Percentiles rank a stretch among this genome's conserved stretches.
phyloP scores from a whole-genome alignment of 2,888 invertebrate species.

The Microctonus hyperodae region DNA sequence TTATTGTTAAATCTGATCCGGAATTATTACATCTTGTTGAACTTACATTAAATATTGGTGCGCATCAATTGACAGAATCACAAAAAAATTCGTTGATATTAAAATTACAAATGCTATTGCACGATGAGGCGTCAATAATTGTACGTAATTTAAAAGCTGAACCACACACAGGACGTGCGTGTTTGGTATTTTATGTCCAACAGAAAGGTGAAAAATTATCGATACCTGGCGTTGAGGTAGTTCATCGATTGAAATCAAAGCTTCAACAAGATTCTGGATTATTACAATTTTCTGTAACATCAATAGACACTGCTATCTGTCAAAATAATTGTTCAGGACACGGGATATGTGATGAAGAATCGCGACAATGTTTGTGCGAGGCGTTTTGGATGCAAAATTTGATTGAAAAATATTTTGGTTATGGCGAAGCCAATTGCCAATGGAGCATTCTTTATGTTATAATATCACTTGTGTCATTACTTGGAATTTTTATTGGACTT shows the following conservation, averaged over 20 bases:
- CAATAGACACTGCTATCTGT: conserved; percentile 84
- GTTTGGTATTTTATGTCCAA: conserved; percentile 74
- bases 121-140: conserved; percentile 71
- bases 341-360: conserved; percentile 85
- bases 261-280: conserved; percentile 75
- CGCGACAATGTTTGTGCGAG: conserved; percentile 87
- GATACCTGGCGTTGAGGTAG: conserved; percentile 72
- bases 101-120: conserved; percentile 80
- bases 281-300: conserved; percentile 76
- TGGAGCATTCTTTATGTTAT: conserved; percentile 95
- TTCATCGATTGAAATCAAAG: conserved; percentile 72
- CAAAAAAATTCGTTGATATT: conserved; percentile 80
- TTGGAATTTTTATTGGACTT: conserved; percentile 70
- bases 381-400: conserved; percentile 97
- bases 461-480: conserved; percentile 71
- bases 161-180: conserved; percentile 64
- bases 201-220: conserved; percentile 65
- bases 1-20: conserved; percentile 81
- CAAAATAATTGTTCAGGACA: conserved; percentile 93
- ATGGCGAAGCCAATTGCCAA: conserved; percentile 83
- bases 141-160: conserved; percentile 65
- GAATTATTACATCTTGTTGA: conserved; percentile 80
- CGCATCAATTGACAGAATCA: conserved; percentile 72
- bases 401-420: conserved; percentile 70
- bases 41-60: conserved; percentile 79